These are phyloP conservation scores for Campylorhamphus procurvoides DNA, from an alignment of 2,113 vertebrate genomes.

Conservation along the genomic window DNA sequence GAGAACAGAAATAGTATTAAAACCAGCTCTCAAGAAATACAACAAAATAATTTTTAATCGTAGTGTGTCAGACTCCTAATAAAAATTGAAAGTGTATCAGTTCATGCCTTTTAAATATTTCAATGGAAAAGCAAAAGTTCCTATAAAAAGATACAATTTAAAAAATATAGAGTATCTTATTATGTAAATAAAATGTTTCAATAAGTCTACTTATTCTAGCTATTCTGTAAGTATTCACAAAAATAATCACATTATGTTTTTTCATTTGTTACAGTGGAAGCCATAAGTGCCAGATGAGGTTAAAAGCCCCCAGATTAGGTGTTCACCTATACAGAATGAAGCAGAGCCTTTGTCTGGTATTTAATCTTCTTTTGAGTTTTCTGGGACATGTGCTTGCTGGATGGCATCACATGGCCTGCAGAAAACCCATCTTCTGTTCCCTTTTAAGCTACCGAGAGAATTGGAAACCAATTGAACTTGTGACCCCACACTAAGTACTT, in stretches of 20 bases:
- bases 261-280: background rate
- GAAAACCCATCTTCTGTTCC: background rate
- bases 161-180: background rate
- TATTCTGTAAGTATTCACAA: background rate
- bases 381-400: background rate
- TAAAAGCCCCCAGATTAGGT: background rate
- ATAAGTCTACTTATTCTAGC: background rate
- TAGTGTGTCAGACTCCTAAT: background rate
- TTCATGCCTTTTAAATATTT: background rate
- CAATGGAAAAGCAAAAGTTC: background rate
- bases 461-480: background rate
- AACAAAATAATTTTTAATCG: background rate
- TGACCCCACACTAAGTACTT: background rate
- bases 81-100: background rate
- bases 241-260: background rate
- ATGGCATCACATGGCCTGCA: background rate
- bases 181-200: background rate
- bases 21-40: background rate
- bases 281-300: background rate
- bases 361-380: background rate
- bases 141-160: fast-evolving
- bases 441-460: background rate
- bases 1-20: background rate
- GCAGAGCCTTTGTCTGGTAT: background rate
- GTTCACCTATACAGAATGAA: background rate